These are phyloP conservation scores for Drosophila kikkawai DNA, from an alignment of 1,140 invertebrate genomes.

Conservation along the genomic window DNA sequence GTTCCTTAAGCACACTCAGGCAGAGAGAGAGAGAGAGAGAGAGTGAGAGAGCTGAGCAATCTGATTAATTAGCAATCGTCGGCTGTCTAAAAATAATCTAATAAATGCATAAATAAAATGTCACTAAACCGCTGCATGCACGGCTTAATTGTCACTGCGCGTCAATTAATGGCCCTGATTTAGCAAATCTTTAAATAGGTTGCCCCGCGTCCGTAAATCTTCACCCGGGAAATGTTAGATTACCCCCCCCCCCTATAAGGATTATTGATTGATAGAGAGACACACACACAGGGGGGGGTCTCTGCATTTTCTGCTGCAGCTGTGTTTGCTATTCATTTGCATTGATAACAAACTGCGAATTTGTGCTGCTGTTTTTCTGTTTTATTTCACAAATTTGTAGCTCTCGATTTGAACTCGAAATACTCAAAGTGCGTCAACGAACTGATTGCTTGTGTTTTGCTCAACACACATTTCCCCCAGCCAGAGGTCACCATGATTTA, in stretches of 20 bases:
- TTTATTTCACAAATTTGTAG: not conserved
- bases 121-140: conserved; percentile 24
- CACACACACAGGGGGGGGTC: no score
- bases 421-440: conserved; percentile 39
- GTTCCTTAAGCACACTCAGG: no score
- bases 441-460: conserved; percentile 34
- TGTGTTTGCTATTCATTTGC: conserved; percentile 18
- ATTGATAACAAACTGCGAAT: conserved; percentile 43
- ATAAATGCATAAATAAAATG: conserved; percentile 42
- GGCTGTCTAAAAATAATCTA: conserved; percentile 32
- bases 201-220: not conserved
- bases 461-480: conserved; percentile 22
- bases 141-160: conserved; percentile 34
- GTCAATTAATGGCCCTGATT: conserved; percentile 37
- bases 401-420: conserved; percentile 28
- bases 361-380: conserved; percentile 6
- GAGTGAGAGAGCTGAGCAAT: conserved; percentile 4
- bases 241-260: not conserved
- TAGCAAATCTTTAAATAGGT: conserved; percentile 19
- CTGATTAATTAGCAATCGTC: conserved; percentile 29
- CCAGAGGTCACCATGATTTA: conserved; percentile 10
- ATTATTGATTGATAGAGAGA: conserved; percentile 22
- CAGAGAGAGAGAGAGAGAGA: no score
- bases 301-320: not conserved
- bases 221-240: conserved; percentile 19